Evolutionary conservation across 35 echinoderm and acorn worm species (phyloP).

Genomic region (Patiria miniata): DNA sequence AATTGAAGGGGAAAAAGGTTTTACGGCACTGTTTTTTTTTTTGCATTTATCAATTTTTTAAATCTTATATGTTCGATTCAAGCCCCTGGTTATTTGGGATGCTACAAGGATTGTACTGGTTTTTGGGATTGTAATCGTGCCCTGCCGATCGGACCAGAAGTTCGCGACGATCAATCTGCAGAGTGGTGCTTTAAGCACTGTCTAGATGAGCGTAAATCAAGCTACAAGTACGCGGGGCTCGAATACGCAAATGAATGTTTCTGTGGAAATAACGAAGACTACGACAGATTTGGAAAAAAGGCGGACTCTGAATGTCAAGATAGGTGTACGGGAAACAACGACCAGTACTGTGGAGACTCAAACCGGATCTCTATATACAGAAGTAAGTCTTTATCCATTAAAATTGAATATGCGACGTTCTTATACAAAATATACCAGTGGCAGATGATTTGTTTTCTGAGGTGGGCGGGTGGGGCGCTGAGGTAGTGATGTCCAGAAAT

Average conservation of each 20-base stretch:
- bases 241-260: neutral
- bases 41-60: neutral
- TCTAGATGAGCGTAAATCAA: neutral
- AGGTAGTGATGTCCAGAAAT: too few relatives aligned
- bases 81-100: slow-evolving; percentile 4
- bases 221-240: neutral
- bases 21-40: too few relatives aligned
- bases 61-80: neutral
- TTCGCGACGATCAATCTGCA: neutral
- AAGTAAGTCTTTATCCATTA: neutral
- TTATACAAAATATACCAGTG: too few relatives aligned
- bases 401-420: neutral
- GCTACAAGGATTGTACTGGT: neutral
- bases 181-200: slow-evolving; percentile 10
- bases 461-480: too few relatives aligned
- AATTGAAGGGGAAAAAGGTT: too few relatives aligned
- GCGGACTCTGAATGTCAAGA: neutral
- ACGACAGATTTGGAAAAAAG: neutral
- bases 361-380: neutral
- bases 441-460: too few relatives aligned
- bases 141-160: too few relatives aligned
- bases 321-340: neutral
- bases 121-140: too few relatives aligned
- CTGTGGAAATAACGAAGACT: neutral
- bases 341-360: neutral